Base-by-base conservation (phyloP, 2,888 invertebrate species). In the Bibio marci region DNA sequence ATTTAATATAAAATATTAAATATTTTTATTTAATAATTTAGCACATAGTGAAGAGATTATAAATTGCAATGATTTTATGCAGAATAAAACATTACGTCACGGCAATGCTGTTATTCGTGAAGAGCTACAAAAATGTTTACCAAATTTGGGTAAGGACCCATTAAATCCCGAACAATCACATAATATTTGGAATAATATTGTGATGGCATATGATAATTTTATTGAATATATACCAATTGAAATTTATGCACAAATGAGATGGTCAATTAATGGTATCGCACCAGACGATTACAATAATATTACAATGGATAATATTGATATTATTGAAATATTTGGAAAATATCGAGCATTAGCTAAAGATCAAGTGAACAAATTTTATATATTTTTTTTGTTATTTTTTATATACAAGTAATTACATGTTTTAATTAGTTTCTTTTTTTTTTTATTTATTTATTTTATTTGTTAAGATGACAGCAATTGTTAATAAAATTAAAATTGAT, bases 291-390 rank as follows among this genome's bases (percentile, higher is more conserved):
- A 69, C 36, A 45, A 46, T 2, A 71, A 72, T 46, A 56, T 73
- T 1, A 66, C 69, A 0, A 49, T 73, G 10, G 58, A 57, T 39
- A 63, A 60, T 38, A 64, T 70, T 5, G 70, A 71, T 18, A 63
- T 69, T 0, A 59, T 73, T 8, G 58, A 64, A 43, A 68, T 69
- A 33, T 70, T 73, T 49, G 72, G 72, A 4, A 47, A 62, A 0
- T 62, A 66, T 47, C 67, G 65, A 44, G 56, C 62, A 32, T 53
- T 69, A 30, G 56, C 52, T 26, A 43, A 50, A 2, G 56, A 55
- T 1, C 67, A 68, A 48, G 54, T 52, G 44, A 43, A 26, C 34
- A 35, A 14, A 30, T 27, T 17, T 18, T 7, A 30, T 25, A 28
- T 8, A 28, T 28, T 7, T 6, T 6, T 22, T 22, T 6, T 22